phyloP scores from a whole-genome alignment of 2,113 vertebrate species.

The Delphinapterus leucas region DNA sequence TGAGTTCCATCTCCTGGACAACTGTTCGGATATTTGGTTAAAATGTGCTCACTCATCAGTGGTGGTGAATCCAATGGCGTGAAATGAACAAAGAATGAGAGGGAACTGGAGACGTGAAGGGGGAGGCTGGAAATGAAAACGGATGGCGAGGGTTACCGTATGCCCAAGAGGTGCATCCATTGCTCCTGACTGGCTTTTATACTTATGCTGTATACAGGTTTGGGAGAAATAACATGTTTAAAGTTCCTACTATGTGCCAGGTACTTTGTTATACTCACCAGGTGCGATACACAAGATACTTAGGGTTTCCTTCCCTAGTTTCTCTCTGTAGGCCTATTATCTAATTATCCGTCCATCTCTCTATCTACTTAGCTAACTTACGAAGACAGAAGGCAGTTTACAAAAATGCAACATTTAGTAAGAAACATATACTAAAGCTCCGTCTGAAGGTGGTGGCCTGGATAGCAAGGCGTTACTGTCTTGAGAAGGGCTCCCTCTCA shows the following conservation, averaged over 20 bases:
- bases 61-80: background rate
- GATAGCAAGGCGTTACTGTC: background rate
- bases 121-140: background rate
- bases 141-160: background rate
- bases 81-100: background rate
- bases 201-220: background rate
- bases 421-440: background rate
- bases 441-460: background rate
- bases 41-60: background rate
- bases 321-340: background rate
- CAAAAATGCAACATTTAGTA: background rate
- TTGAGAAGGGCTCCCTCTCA: background rate
- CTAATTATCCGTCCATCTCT: background rate
- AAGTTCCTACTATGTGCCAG: background rate
- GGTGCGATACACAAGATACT: background rate
- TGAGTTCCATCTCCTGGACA: background rate
- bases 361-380: background rate
- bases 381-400: background rate
- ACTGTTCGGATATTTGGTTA: background rate
- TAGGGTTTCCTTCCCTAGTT: background rate
- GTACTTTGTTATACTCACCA: background rate
- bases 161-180: background rate
- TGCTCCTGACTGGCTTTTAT: background rate
- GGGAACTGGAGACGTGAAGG: fast-evolving
- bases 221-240: background rate